phyloP scores from a whole-genome alignment of 1,140 invertebrate species.

The Caenorhabditis remanei region DNA sequence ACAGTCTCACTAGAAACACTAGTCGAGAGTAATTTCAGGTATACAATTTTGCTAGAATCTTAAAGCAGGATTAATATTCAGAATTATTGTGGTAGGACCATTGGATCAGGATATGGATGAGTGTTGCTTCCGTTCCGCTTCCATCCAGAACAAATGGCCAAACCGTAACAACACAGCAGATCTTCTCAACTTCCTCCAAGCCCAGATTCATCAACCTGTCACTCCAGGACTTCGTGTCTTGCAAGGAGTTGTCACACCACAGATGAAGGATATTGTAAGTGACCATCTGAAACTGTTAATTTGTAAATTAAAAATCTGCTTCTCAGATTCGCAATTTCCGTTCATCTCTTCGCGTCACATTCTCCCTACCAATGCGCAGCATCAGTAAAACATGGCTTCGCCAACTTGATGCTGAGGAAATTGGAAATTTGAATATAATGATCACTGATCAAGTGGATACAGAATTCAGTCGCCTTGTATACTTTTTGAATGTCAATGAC shows the following conservation, averaged over 20 bases:
- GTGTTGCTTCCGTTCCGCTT: not conserved
- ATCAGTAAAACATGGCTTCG: not conserved
- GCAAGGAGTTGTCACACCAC: slow-evolving; percentile 26
- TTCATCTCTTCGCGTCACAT: not conserved
- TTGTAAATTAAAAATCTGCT: not conserved
- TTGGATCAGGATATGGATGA: not conserved
- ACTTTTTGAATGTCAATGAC: not conserved
- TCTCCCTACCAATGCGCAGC: not conserved
- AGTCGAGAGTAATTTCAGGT: not conserved
- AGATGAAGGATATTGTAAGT: slow-evolving; percentile 22
- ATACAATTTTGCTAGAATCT: not conserved
- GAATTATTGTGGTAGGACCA: slow-evolving; percentile 21
- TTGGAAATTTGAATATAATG: slow-evolving; percentile 24
- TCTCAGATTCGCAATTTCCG: slow-evolving; percentile 4
- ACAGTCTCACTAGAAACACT: not conserved
- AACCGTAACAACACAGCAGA: not conserved
- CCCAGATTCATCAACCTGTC: not conserved
- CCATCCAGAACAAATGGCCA: slow-evolving; percentile 17
- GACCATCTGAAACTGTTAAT: no score
- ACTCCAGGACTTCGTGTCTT: slow-evolving; percentile 10
- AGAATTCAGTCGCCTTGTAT: not conserved
- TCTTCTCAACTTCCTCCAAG: not conserved
- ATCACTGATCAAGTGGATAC: slow-evolving; percentile 20
- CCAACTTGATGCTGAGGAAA: not conserved
- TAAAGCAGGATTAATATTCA: not conserved